Base-by-base conservation (phyloP, 1,140 invertebrate genomes). In the Agrypnia vestita region DNA sequence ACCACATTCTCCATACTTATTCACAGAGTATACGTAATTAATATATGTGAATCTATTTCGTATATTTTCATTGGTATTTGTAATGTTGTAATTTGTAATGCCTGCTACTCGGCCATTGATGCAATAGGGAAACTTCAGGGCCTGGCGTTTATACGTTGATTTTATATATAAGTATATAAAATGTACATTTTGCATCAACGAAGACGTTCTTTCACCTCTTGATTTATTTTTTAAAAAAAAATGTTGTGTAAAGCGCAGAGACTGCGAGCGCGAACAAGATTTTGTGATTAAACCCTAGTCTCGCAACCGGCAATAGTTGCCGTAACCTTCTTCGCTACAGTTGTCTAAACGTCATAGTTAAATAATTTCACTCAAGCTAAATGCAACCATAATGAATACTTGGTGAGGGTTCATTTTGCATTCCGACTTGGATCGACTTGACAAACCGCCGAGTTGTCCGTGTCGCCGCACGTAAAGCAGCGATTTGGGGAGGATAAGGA, bases 361-460 rank as follows among this genome's bases (percentile, higher is more conserved):
- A 6, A 35, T 35, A 21, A 6, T 13, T 62, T 8, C 4, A 10
- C 7, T 15, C 25, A 25, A 21, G 8, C 59, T 15, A 62, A 62
- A 62, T 62, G 9, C 7, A 1, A 21, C 59, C 7, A 12, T 62
- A 62, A 21, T 62, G 4, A 12, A 7, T 21, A 10, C 9, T 13
- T 8, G 0, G 59, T 35, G 25, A 25, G 59, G 59, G 7, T 4
- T 35, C 1, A 21, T 21, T 11, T 62, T 12, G 25, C 12, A 21
- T 43, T 17, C 12, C 1, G 59, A 12, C 25, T 13, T 15, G 10
- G 25, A 9, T 35, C 13, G 13, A 62, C 17, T 13, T 13, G 61
- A 64, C 25, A 35, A 64, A 64, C 61, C 21, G 10, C 61, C 9
- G 13, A 19, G 61, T 43, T 64, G 61, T 64, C 61, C 61, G 25